Evolutionary conservation across 37 sponge, comb jelly and placozoan genomes (phyloP).

Genomic region (Halichondria panicea): DNA sequence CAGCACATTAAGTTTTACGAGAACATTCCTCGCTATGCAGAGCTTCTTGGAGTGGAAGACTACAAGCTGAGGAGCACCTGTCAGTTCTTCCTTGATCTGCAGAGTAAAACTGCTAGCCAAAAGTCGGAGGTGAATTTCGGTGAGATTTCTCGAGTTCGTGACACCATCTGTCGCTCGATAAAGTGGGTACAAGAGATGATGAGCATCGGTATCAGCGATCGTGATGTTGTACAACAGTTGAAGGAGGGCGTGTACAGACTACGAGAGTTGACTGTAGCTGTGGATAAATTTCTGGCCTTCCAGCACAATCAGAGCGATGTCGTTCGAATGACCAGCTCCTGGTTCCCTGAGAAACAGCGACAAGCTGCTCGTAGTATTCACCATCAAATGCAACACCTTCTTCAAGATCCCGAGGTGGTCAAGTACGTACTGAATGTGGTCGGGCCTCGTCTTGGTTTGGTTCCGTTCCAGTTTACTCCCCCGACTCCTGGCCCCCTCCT

Average conservation of each 20-base stretch:
- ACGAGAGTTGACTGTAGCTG: constrained; percentile 22
- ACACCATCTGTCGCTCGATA: constrained; percentile 36
- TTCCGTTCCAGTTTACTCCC: constrained; percentile 39
- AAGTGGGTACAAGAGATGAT: constrained; percentile 61
- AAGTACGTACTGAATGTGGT: constrained; percentile 54
- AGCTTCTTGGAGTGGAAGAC: constrained; percentile 43
- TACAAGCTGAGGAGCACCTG: constrained; percentile 52
- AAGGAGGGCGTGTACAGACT: constrained; percentile 38
- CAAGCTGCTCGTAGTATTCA: constrained; percentile 46
- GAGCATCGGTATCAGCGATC: constrained; percentile 41
- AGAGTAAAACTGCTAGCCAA: constrained; percentile 42
- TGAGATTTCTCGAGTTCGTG: constrained; percentile 27
- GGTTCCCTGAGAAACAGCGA: constrained; percentile 66
- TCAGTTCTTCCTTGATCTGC: constrained; percentile 63
- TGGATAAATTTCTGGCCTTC: constrained; percentile 51
- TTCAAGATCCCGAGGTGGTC: constrained; percentile 54
- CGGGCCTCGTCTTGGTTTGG: constrained; percentile 59
- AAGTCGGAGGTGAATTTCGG: constrained; percentile 31
- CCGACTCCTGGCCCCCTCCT: constrained; percentile 18
- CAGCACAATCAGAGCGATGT: constrained; percentile 56
- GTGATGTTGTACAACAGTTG: constrained; percentile 59
- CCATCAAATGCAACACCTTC: constrained; percentile 43
- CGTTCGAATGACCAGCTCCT: constrained; percentile 10
- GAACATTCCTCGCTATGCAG: constrained; percentile 58
- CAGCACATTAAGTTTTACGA: constrained; percentile 76